phyloP scores from a whole-genome alignment of 2,797 vertebrate genomes.

The Lacerta bilineata region DNA sequence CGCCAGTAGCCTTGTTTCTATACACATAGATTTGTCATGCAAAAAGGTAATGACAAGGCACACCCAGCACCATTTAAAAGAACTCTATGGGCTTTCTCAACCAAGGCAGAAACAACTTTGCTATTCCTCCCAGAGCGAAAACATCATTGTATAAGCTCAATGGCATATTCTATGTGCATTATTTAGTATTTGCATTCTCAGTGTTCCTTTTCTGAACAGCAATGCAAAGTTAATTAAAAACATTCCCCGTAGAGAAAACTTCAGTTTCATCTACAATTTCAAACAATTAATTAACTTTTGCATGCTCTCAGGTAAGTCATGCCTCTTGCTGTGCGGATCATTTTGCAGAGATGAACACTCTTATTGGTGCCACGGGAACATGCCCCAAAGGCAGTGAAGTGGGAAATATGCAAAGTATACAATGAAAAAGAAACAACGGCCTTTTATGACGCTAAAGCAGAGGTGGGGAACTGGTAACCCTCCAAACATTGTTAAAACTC shows the following conservation, averaged over 20 bases:
- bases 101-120: slow-evolving; percentile 51
- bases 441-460: slow-evolving; percentile 10
- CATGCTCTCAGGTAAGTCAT: slow-evolving; percentile 61
- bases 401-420: not conserved
- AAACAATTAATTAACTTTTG: slow-evolving; percentile 75
- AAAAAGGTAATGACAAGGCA: not conserved
- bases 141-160: slow-evolving; percentile 42
- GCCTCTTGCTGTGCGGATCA: slow-evolving; percentile 46
- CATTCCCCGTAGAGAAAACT: slow-evolving; percentile 64
- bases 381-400: not conserved
- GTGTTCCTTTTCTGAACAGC: slow-evolving; percentile 46
- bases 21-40: slow-evolving; percentile 34
- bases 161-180: slow-evolving; percentile 71
- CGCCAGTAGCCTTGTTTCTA: not conserved
- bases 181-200: slow-evolving; percentile 66
- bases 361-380: slow-evolving; percentile 36
- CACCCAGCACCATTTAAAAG: slow-evolving; percentile 45
- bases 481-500: too few relatives aligned
- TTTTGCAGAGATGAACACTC: slow-evolving; percentile 39
- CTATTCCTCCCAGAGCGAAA: slow-evolving; percentile 51
- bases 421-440: slow-evolving; percentile 20
- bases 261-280: slow-evolving; percentile 64
- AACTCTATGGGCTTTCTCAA: slow-evolving; percentile 32
- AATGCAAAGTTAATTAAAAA: slow-evolving; percentile 71
- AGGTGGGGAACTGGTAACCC: not conserved